phyloP scores from a whole-genome alignment of 2,888 invertebrate species.

The Myopa testacea region DNA sequence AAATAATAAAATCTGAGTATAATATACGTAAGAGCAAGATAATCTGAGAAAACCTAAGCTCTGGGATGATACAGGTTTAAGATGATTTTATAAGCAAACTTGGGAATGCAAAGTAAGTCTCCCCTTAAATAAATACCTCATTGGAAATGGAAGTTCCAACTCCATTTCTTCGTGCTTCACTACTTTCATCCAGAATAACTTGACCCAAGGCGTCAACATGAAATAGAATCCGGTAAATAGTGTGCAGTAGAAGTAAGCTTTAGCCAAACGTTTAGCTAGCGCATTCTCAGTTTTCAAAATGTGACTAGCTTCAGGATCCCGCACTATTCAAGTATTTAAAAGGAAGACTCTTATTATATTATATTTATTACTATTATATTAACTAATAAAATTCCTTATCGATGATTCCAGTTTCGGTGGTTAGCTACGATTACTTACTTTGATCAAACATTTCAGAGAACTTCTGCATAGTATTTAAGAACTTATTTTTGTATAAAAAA shows the following conservation, averaged over 20 bases:
- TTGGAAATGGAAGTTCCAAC: conserved; percentile 61
- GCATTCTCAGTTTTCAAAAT: conserved; percentile 53
- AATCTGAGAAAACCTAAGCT: background rate
- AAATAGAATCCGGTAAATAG: conserved; percentile 60
- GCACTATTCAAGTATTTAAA: conserved; percentile 43
- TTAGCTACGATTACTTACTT: conserved; percentile 51
- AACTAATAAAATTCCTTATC: too few relatives aligned
- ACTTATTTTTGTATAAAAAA: too few relatives aligned
- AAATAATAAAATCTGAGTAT: background rate
- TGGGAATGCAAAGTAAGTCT: too few relatives aligned
- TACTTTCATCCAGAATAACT: conserved; percentile 50
- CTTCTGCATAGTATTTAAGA: conserved; percentile 56
- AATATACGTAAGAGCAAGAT: background rate
- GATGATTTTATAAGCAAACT: background rate
- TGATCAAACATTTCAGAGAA: conserved; percentile 56
- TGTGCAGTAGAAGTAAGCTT: conserved; percentile 56
- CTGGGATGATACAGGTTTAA: background rate
- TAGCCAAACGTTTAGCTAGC: conserved; percentile 52
- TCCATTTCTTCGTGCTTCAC: conserved; percentile 44
- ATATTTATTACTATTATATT: too few relatives aligned
- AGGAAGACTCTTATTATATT: background rate
- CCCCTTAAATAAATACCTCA: conserved; percentile 54
- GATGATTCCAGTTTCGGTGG: background rate
- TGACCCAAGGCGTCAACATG: conserved; percentile 58
- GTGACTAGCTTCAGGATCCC: conserved; percentile 43